Evolutionary conservation across 2,113 vertebrate genomes (phyloP).

Genomic region (Axis porcinus): DNA sequence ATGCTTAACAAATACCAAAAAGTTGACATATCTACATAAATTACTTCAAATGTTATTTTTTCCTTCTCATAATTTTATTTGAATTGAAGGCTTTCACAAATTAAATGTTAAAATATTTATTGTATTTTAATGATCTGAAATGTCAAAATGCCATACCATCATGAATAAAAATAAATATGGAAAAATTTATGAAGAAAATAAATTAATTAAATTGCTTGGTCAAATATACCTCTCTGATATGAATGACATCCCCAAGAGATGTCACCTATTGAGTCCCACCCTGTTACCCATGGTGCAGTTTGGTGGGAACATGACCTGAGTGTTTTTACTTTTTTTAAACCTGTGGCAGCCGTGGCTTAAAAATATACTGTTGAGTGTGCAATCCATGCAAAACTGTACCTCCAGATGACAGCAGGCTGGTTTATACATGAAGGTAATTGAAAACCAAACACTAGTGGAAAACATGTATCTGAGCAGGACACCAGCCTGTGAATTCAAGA

Average conservation of each 20-base stretch:
- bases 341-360: not conserved
- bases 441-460: not conserved
- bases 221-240: not conserved
- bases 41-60: not conserved
- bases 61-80: not conserved
- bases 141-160: not conserved
- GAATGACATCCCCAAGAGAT: too few relatives aligned
- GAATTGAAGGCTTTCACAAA: not conserved
- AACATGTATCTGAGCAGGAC: not conserved
- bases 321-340: not conserved
- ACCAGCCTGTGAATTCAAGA: not conserved
- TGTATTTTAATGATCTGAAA: not conserved
- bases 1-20: not conserved
- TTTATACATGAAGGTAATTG: not conserved
- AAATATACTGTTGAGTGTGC: not conserved
- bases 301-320: not conserved
- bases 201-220: not conserved
- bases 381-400: not conserved
- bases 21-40: not conserved
- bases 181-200: not conserved
- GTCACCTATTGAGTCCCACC: not conserved
- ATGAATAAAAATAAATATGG: constrained; percentile 8
- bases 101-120: not conserved
- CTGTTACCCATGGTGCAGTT: not conserved
- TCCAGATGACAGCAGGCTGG: not conserved